phyloP scores from a whole-genome alignment of 2,888 invertebrate species.

The Cactoblastis cactorum region DNA sequence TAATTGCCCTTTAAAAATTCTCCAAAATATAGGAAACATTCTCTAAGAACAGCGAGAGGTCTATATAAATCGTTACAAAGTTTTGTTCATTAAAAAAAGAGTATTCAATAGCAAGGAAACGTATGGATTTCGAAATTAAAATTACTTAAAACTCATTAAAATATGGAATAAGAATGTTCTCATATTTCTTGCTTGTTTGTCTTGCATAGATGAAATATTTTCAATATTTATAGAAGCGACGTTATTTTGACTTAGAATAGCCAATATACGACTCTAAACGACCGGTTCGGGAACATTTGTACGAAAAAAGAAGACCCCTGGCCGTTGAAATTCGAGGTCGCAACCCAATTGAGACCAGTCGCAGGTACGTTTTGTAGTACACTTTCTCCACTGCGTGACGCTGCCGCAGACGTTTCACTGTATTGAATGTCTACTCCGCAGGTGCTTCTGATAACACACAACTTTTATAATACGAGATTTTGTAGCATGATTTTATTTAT shows the following conservation, averaged over 20 bases:
- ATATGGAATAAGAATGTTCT: too few relatives aligned
- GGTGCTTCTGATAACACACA: slow-evolving; percentile 42
- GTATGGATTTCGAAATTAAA: too few relatives aligned
- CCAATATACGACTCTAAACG: slow-evolving; percentile 22
- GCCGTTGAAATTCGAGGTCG: slow-evolving; percentile 67
- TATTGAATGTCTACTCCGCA: slow-evolving; percentile 33
- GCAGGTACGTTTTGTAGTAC: slow-evolving; percentile 68
- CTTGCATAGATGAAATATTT: too few relatives aligned
- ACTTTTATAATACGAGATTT: slow-evolving; percentile 38
- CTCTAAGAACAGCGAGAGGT: too few relatives aligned
- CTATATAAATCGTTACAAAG: too few relatives aligned
- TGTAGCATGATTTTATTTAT: slow-evolving; percentile 29
- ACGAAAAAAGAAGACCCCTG: slow-evolving; percentile 57
- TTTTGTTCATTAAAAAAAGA: too few relatives aligned
- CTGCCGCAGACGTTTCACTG: slow-evolving; percentile 59
- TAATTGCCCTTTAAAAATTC: too few relatives aligned
- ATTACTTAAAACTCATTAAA: too few relatives aligned
- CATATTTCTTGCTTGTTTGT: too few relatives aligned
- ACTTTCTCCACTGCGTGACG: slow-evolving; percentile 75
- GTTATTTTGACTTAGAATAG: neutral
- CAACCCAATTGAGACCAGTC: slow-evolving; percentile 74
- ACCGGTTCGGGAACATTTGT: slow-evolving; percentile 39
- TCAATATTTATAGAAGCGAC: neutral
- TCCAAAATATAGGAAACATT: too few relatives aligned
- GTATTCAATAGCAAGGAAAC: too few relatives aligned